phyloP scores from a whole-genome alignment of 2,113 vertebrate species.

The Urocolius indicus region DNA sequence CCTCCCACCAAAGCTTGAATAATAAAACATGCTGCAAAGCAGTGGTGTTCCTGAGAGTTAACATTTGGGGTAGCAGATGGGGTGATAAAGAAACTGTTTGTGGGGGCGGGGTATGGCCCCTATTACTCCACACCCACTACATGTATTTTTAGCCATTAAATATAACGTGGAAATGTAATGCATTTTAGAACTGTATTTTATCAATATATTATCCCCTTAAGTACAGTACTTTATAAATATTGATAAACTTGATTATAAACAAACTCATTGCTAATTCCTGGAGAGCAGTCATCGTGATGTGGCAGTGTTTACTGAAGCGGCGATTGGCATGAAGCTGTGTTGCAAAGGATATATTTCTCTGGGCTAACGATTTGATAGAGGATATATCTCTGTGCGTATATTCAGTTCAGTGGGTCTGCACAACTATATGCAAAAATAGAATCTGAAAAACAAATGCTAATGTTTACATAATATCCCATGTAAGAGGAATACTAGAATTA shows the following conservation, averaged over 20 bases:
- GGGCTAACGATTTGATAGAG: not conserved
- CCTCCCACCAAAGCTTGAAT: constrained; percentile 79
- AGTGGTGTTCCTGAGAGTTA: constrained; percentile 81
- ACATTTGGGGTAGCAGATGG: constrained; percentile 86
- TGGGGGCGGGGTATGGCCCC: constrained; percentile 78
- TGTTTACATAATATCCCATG: constrained; percentile 5
- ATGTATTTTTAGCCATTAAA: constrained; percentile 80
- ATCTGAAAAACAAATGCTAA: constrained; percentile 31
- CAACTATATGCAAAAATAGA: not conserved
- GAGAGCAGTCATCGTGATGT: constrained; percentile 55
- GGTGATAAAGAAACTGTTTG: constrained; percentile 81
- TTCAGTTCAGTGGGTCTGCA: not conserved
- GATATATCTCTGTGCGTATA: not conserved
- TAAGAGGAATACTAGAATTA: not conserved
- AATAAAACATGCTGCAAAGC: constrained; percentile 83
- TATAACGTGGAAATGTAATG: constrained; percentile 74
- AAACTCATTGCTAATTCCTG: constrained; percentile 71
- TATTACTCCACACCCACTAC: constrained; percentile 72
- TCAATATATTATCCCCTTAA: constrained; percentile 72
- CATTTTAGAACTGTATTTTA: constrained; percentile 66
- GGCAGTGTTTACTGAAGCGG: constrained; percentile 43
- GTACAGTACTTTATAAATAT: constrained; percentile 73
- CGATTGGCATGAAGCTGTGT: constrained; percentile 11
- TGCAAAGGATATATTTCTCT: not conserved
- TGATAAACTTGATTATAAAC: constrained; percentile 70